Percentiles rank a stretch among this genome's conserved stretches.
Conservation (phyloP, 1,140 invertebrate genomes). For the Hylyphantes graminicola region DNA sequence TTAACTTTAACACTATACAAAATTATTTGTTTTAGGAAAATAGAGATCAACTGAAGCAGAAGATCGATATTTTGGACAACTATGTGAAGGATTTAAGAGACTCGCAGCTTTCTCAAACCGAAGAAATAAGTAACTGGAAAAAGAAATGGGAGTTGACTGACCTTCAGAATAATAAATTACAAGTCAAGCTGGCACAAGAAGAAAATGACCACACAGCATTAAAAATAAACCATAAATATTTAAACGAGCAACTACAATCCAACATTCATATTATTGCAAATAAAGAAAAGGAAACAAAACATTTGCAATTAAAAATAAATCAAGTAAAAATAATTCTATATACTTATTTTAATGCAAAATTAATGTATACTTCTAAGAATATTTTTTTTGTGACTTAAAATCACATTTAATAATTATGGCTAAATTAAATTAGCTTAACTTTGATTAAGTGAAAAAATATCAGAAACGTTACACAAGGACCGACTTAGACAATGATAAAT, state of each 20-base stretch:
- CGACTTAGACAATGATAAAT: too few relatives aligned
- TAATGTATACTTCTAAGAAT: too few relatives aligned
- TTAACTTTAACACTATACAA: too few relatives aligned
- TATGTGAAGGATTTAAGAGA: conserved; percentile 46
- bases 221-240: neutral
- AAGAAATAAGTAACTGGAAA: conserved; percentile 35
- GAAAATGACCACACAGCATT: neutral
- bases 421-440: too few relatives aligned
- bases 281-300: conserved; percentile 38
- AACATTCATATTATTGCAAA: conserved; percentile 10
- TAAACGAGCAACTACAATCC: conserved; percentile 7
- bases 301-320: conserved; percentile 21
- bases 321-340: conserved; percentile 16
- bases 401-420: too few relatives aligned
- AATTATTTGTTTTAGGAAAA: conserved; percentile 30
- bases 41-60: conserved; percentile 41
- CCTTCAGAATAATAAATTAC: conserved; percentile 23
- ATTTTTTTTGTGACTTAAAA: too few relatives aligned
- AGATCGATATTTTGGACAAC: conserved; percentile 26
- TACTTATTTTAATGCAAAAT: too few relatives aligned
- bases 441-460: too few relatives aligned
- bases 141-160: conserved; percentile 31
- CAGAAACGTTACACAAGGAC: too few relatives aligned
- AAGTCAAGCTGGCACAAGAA: conserved; percentile 22
- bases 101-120: neutral